Evolutionary conservation across 1,140 invertebrate genomes (phyloP).

Genomic region (Neodiprion fabricii): DNA sequence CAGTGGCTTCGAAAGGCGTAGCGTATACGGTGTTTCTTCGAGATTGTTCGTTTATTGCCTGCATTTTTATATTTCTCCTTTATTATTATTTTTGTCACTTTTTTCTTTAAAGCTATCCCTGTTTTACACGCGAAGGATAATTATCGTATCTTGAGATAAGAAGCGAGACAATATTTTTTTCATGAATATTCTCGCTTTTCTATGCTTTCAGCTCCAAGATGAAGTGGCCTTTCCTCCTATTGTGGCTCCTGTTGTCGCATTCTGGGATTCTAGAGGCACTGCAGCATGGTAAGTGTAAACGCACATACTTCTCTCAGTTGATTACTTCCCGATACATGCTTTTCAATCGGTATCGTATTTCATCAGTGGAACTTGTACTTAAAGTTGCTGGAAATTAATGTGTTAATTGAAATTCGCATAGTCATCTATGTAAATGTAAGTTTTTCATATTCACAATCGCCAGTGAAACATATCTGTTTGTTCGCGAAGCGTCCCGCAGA

Average conservation of each 20-base stretch:
- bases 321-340: not conserved
- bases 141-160: not conserved
- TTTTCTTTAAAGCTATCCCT: not conserved
- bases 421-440: no score
- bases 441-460: no score
- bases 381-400: no score
- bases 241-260: slow-evolving; percentile 46
- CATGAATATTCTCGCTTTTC: not conserved
- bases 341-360: no score
- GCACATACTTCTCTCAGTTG: not conserved
- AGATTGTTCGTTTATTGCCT: not conserved
- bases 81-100: not conserved
- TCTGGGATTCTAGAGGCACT: slow-evolving; percentile 47
- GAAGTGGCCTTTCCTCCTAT: slow-evolving; percentile 51
- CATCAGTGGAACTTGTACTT: no score
- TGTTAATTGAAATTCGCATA: no score
- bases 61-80: not conserved
- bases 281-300: slow-evolving; percentile 41
- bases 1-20: slow-evolving; percentile 22
- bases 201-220: slow-evolving; percentile 52
- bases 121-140: not conserved
- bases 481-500: no score
- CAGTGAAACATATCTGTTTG: no score
- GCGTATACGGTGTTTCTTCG: slow-evolving; percentile 31
- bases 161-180: not conserved